These are phyloP conservation scores for Montipora sp. DNA, from an alignment of 64 coral and sea anemone genomes.

Conservation along the genomic window DNA sequence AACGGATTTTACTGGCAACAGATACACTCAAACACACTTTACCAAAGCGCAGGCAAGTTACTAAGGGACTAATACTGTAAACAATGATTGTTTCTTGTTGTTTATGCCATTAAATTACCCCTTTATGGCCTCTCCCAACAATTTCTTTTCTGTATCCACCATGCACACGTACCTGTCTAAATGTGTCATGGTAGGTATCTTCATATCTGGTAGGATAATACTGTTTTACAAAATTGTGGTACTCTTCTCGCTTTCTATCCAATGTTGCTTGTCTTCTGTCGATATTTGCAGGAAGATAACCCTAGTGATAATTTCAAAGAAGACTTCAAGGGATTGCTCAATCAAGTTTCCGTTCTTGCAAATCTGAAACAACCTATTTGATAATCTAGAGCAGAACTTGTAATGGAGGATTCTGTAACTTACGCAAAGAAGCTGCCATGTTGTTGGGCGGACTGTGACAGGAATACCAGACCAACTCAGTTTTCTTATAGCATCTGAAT, in stretches of 20 bases:
- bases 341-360: too few species aligned
- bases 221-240: slow-evolving; percentile 91
- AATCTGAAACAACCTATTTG: too few species aligned
- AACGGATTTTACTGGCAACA: too few species aligned
- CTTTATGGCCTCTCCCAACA: too few species aligned
- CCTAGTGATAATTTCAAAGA: slow-evolving; percentile 26
- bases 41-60: too few species aligned
- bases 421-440: slow-evolving; percentile 96
- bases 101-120: too few species aligned
- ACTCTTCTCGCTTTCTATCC: slow-evolving; percentile 96
- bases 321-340: neutral
- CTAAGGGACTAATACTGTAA: too few species aligned
- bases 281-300: slow-evolving; percentile 95
- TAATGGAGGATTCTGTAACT: neutral
- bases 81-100: too few species aligned
- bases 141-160: too few species aligned
- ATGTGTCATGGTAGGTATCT: slow-evolving; percentile 89
- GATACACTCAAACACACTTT: too few species aligned
- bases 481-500: slow-evolving; percentile 81
- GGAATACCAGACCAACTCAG: slow-evolving; percentile 98
- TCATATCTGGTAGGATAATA: slow-evolving; percentile 97
- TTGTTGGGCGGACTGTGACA: slow-evolving; percentile 90
- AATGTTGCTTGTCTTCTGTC: slow-evolving; percentile 94
- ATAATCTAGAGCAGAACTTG: too few species aligned
- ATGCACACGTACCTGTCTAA: slow-evolving; percentile 79